Base-by-base conservation (phyloP, 2,797 vertebrate genomes). In the Eulemur rubriventer region DNA sequence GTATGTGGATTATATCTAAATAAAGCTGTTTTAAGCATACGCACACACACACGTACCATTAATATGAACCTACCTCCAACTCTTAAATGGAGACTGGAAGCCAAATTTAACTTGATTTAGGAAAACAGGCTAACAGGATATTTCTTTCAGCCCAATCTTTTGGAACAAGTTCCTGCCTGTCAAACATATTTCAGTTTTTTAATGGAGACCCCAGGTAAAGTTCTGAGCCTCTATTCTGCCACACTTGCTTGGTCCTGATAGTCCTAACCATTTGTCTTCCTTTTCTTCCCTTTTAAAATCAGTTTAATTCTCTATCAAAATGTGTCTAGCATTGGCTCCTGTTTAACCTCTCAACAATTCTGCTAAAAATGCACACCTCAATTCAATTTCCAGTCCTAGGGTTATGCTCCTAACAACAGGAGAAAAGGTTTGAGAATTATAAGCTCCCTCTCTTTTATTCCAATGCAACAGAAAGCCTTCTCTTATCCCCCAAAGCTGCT, bases 21-120 rank as follows among this genome's bases (percentile, higher is more conserved):
- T 69, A 63, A 95, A 96, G 38, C 84, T 85, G 41, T 73, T 92
- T n/a, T 89, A 75, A 92, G 69, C 16, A 70, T 16, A 22, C 3
- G 4, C 69, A 11, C 22, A 33, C 2, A 22, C 48, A 16, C 33
- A 4, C 72, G 22, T 20, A 24, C 10, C 78, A 78, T 81, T 91
- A 88, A 83, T 61, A 57, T 20, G 33, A 91, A 72, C 65, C 69
- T 92, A 41, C 43, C 55, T 48, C 76, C 63, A 48, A 14, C 16
- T 35, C 41, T 67, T 61, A 91, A 52, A 11, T 30, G 12, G 79
- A 69, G 55, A 41, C 63, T 46, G 91, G 46, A 46, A 75, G 63
- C n/a, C 88, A 95, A 96, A 95, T 76, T 84, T 86, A 91, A 85
- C n/a, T 91, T 72, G 50, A 95, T 85, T 95, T 93, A 95, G 88